Conservation (phyloP, 2,888 invertebrate genomes). For the Allygus modestus region DNA sequence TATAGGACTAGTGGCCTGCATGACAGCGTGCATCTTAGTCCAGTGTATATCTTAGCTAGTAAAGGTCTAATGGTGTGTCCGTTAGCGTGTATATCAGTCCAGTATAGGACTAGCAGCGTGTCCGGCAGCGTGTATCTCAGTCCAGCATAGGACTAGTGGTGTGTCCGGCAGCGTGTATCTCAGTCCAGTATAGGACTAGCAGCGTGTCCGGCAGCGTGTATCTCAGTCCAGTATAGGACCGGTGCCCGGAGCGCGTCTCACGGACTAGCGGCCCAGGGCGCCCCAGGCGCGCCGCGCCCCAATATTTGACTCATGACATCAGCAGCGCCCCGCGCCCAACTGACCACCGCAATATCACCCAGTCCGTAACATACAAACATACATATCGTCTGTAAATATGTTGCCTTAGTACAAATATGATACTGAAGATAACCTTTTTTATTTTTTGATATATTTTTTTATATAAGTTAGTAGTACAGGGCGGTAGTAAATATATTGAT, state of each 20-base stretch:
- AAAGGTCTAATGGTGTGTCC: background rate
- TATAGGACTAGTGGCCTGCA: background rate
- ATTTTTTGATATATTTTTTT: too few species aligned
- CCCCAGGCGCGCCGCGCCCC: slow-evolving; percentile 53
- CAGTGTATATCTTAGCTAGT: slow-evolving; percentile 5
- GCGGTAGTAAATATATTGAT: too few species aligned
- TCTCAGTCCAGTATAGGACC: slow-evolving; percentile 30
- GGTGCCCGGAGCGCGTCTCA: slow-evolving; percentile 42
- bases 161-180: background rate
- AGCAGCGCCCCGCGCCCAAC: slow-evolving; percentile 27
- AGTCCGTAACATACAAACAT: background rate
- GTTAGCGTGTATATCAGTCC: background rate
- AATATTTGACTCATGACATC: slow-evolving; percentile 61
- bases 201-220: background rate
- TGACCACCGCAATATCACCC: slow-evolving; percentile 30
- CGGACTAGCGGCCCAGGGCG: slow-evolving; percentile 35
- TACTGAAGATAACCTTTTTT: too few species aligned
- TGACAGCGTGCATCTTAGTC: background rate
- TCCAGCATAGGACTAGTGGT: background rate
- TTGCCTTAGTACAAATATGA: too few species aligned
- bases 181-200: slow-evolving; percentile 6
- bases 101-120: slow-evolving; percentile 4
- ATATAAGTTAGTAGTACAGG: too few species aligned
- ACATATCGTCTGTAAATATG: background rate
- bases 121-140: slow-evolving; percentile 10